Percentiles rank a stretch among this genome's conserved stretches.
These are phyloP conservation scores for Lineus longissimus DNA, from an alignment of 1,140 invertebrate species.

Conservation along the genomic window DNA sequence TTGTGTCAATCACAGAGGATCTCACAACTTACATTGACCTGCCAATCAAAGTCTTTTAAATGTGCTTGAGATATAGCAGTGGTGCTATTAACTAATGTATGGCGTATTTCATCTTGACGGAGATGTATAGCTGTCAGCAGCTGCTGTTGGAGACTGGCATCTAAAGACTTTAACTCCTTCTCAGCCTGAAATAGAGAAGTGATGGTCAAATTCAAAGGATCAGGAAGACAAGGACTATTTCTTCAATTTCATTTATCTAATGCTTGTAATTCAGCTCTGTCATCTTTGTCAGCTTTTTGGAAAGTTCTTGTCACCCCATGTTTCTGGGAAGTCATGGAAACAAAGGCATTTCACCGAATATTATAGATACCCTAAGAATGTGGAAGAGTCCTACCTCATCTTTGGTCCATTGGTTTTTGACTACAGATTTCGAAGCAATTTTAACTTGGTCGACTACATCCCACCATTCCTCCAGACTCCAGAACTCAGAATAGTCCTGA, in stretches of 20 bases:
- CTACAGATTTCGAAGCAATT: constrained; percentile 22
- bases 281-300: too few species aligned
- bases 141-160: background rate
- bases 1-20: too few species aligned
- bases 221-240: too few species aligned
- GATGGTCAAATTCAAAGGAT: too few species aligned
- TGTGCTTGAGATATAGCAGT: constrained; percentile 36
- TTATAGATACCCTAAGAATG: too few species aligned
- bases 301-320: too few species aligned
- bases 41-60: constrained; percentile 46
- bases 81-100: constrained; percentile 29
- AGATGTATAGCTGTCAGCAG: constrained; percentile 13
- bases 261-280: too few species aligned
- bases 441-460: constrained; percentile 23
- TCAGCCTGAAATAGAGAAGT: background rate
- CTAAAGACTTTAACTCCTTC: background rate
- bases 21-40: constrained; percentile 35
- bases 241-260: too few species aligned
- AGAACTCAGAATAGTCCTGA: constrained; percentile 28
- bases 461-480: constrained; percentile 39
- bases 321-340: too few species aligned
- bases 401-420: constrained; percentile 32
- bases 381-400: constrained; percentile 41
- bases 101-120: constrained; percentile 28
- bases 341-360: too few species aligned